Base-by-base conservation (phyloP, 1,140 invertebrate genomes). In the Sitodiplosis mosellana region DNA sequence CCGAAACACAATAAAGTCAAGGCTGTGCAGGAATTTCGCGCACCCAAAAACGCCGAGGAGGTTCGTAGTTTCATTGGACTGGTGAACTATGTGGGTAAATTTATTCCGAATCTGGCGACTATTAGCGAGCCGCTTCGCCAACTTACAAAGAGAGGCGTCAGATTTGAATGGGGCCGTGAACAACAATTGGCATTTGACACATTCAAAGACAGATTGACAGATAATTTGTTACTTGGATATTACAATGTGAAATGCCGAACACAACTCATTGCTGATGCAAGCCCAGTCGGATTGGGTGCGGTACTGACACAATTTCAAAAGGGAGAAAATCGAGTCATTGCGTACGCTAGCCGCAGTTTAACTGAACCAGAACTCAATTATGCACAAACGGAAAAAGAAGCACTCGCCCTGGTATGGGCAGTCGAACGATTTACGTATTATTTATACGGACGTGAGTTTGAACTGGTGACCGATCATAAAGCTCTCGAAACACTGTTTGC, bases 321-420 rank as follows among this genome's bases (percentile, higher is more conserved):
- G 46, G 2, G 5, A 3, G 46, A 18, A 2, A 33, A n/a, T n/a
- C 38, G 38, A 45, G 22, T 50, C 5, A 48, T 48, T 19, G 21
- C 42, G 15, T 52, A 50, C 46, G 48, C 46, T 14, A 45, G 41
- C 36, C 57, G 59, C 52, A 58, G 55, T 18, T 49, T 66, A 34
- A 54, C 60, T 11, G 48, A 52, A n/a, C 51, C 54, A 17, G 60
- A 69, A 55, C 54, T 51, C 49, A 45, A 57, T 20, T 68, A 66
- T 49, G 63, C 53, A 8, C 60, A 67, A 48, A 64, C 56, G 2
- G 61, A 69, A 50, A 56, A 59, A 45, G 63, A 68, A 52, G 54
- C 51, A 37, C 48, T 65, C 0, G 55, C 51, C 18, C 38, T 57
- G 33, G 57, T n/a, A n/a, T n/a, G n/a, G n/a, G n/a, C n/a, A n/a